phyloP scores from a whole-genome alignment of 2,888 invertebrate genomes.

The Zele albiditarsus region DNA sequence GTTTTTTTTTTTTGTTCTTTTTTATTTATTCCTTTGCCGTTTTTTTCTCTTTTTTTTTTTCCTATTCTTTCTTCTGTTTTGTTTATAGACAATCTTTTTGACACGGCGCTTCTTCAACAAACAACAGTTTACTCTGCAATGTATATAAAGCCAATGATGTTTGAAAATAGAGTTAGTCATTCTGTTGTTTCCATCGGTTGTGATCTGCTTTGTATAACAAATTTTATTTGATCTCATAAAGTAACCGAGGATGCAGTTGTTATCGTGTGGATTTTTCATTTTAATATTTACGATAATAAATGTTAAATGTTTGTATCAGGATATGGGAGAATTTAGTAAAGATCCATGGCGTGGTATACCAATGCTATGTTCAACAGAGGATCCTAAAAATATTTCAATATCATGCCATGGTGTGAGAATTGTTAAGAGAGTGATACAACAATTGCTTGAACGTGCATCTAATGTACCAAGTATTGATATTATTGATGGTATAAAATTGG shows the following conservation, averaged over 20 bases:
- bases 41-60: too few relatives aligned
- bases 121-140: constrained; percentile 10
- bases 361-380: constrained; percentile 51
- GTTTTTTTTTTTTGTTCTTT: background rate
- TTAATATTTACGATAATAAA: constrained; percentile 4
- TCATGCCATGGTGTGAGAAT: constrained; percentile 75
- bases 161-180: constrained; percentile 26
- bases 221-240: background rate
- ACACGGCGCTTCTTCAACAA: constrained; percentile 4
- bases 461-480: constrained; percentile 76
- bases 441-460: constrained; percentile 73
- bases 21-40: background rate
- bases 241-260: constrained; percentile 30
- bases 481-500: constrained; percentile 79
- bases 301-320: constrained; percentile 32
- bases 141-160: constrained; percentile 30
- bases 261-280: constrained; percentile 38
- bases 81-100: constrained; percentile 4
- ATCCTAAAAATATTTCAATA: constrained; percentile 67
- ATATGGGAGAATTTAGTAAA: constrained; percentile 28
- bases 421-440: constrained; percentile 74
- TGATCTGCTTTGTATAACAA: constrained; percentile 4
- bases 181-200: constrained; percentile 15
- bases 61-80: background rate
- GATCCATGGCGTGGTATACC: constrained; percentile 55